Evolutionary conservation across 2,113 vertebrate genomes (phyloP).

Genomic region (Heterotis niloticus): DNA sequence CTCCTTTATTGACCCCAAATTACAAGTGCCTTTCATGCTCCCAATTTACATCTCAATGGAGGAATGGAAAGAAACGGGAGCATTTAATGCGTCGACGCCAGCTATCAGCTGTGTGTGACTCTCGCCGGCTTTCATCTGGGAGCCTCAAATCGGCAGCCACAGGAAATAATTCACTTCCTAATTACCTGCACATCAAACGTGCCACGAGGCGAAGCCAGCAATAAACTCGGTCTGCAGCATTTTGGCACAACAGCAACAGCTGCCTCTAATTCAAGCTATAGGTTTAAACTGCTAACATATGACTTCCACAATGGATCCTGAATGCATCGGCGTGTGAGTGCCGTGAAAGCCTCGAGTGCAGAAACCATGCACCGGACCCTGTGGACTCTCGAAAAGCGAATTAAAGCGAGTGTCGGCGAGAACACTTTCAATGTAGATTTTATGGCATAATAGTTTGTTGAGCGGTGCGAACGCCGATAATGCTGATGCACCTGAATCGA

Average conservation of each 20-base stretch:
- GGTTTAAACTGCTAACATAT: slow-evolving; percentile 74
- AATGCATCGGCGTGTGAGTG: not conserved
- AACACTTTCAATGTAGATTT: no score
- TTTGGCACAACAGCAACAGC: slow-evolving; percentile 74
- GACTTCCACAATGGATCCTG: slow-evolving; percentile 35
- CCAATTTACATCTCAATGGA: slow-evolving; percentile 59
- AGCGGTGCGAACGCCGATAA: no score
- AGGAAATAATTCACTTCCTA: slow-evolving; percentile 85
- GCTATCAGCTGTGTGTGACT: slow-evolving; percentile 51
- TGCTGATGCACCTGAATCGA: no score
- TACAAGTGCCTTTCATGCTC: slow-evolving; percentile 48
- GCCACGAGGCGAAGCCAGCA: slow-evolving; percentile 71
- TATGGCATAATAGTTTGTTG: no score
- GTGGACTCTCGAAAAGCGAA: not conserved
- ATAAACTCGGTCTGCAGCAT: slow-evolving; percentile 71
- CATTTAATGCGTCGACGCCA: slow-evolving; percentile 53
- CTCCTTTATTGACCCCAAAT: slow-evolving; percentile 29
- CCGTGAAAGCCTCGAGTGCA: not conserved
- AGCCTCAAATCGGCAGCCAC: slow-evolving; percentile 65
- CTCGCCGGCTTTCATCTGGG: slow-evolving; percentile 42
- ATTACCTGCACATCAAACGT: slow-evolving; percentile 85
- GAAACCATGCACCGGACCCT: not conserved
- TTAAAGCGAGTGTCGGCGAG: no score
- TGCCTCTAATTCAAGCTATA: slow-evolving; percentile 78
- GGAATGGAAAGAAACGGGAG: slow-evolving; percentile 45